phyloP scores from a whole-genome alignment of 1,140 invertebrate genomes.

The Globodera rostochiensis region DNA sequence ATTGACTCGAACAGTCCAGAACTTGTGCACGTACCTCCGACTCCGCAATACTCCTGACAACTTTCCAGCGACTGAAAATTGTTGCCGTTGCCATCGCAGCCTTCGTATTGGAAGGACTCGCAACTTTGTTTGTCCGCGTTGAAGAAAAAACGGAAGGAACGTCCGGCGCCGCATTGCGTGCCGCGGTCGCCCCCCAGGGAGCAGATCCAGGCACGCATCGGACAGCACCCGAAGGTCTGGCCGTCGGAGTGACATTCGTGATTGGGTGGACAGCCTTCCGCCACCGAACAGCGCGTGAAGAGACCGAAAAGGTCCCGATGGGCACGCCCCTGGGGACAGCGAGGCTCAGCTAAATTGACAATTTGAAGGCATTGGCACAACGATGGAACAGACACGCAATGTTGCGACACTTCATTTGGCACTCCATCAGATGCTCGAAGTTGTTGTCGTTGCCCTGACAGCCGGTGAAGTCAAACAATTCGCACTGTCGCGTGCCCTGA shows the following conservation, averaged over 20 bases:
- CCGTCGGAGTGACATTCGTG: constrained; percentile 53
- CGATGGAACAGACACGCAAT: constrained; percentile 49
- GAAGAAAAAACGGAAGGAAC: constrained; percentile 62
- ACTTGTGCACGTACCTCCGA: constrained; percentile 36
- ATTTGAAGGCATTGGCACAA: constrained; percentile 1
- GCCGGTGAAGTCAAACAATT: constrained; percentile 63
- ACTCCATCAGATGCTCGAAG: constrained; percentile 56
- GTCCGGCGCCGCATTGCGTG: constrained; percentile 60
- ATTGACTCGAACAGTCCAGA: no score
- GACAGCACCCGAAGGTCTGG: constrained; percentile 47
- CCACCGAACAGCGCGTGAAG: constrained; percentile 50
- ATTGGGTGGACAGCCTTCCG: constrained; percentile 48
- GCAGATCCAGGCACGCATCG: constrained; percentile 58
- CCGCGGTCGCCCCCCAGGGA: constrained; percentile 59
- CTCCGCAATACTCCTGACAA: constrained; percentile 55
- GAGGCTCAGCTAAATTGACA: constrained; percentile 59
- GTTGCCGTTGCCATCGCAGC: constrained; percentile 50
- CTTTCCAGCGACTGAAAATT: constrained; percentile 46
- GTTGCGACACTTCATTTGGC: constrained; percentile 61
- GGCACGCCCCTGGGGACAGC: constrained; percentile 59
- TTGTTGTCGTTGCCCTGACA: constrained; percentile 64
- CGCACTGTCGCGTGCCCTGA: constrained; percentile 52
- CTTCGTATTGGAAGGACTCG: constrained; percentile 56
- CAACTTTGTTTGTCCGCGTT: constrained; percentile 61
- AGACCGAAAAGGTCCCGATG: constrained; percentile 57